These are phyloP conservation scores for Brachionus manjavacas DNA, from an alignment of 1,140 invertebrate species.

Conservation along the genomic window DNA sequence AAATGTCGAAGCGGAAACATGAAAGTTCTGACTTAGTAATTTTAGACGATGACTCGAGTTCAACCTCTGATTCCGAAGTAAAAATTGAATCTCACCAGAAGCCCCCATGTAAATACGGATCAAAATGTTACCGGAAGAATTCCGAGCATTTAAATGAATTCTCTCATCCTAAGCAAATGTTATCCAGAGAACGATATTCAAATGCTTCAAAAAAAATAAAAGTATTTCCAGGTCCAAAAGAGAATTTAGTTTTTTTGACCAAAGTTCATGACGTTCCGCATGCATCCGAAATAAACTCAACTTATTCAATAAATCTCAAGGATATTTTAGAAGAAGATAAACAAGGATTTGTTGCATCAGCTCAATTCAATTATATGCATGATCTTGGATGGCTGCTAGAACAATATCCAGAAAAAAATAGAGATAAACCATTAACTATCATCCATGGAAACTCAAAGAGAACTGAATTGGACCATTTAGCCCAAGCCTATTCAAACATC, in stretches of 20 bases:
- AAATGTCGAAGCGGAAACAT: neutral
- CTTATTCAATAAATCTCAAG: neutral
- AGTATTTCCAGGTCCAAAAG: neutral
- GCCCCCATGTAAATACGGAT: conserved; percentile 69
- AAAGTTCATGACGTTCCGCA: neutral
- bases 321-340: conserved; percentile 2
- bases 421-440: conserved; percentile 67
- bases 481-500: neutral
- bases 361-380: conserved; percentile 88
- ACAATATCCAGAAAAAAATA: conserved; percentile 64
- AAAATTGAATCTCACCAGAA: neutral
- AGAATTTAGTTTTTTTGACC: neutral
- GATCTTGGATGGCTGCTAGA: conserved; percentile 77
- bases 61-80: neutral
- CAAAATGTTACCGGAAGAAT: conserved; percentile 78
- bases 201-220: neutral
- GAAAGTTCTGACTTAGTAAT: neutral
- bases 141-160: conserved; percentile 69
- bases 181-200: neutral
- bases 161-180: conserved; percentile 65
- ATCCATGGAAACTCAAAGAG: conserved; percentile 70
- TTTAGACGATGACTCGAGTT: neutral
- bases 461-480: conserved; percentile 50
- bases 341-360: conserved; percentile 27
- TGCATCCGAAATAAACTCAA: neutral